Base-by-base conservation (phyloP, 2,888 invertebrate genomes). In the Lithophane semibrunnea region DNA sequence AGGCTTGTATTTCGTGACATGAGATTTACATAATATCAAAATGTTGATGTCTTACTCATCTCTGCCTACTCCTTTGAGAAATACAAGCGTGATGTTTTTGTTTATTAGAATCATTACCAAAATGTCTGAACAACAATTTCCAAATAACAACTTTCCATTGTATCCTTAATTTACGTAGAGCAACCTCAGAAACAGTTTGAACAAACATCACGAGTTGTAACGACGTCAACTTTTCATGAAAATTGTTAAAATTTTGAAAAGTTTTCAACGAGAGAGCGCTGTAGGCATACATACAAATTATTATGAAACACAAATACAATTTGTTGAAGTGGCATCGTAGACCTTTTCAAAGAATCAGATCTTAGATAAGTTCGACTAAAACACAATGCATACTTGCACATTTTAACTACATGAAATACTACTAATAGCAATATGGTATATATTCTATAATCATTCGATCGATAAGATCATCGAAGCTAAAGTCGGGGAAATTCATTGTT, bases 191-290 rank as follows among this genome's bases (percentile, higher is more conserved):
- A 69, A 79, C 68, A 66, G 58, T 79, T 83, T 75, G 8, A 84
- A 81, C 77, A 80, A 84, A 80, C 80, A 80, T 79, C 60, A 72
- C 9, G 21, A 42, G 29, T 66, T 60, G 72, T 71, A 80, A 79
- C 66, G 75, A 73, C 64, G 10, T 10, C 47, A 81, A 81, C 77
- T 73, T 84, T 79, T 80, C 73, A 80, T 68, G 74, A 75, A 77
- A 86, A 88, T 84, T 86, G 82, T 78, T 80, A 78, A 81, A 86
- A 86, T 79, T 70, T 70, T 69, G 60, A n/a, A 75, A 81, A 84
- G 66, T 80, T 83, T 82, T 65, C 63, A 61, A 44, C 60, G n/a
- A 49, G 29, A 13, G 44, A 12, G 44, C 12, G n/a, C 10, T 80
- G 71, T 60, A 66, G 24, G 52, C 77, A 66, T 73, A 81, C 83